Base-by-base conservation (phyloP, 2,888 invertebrate genomes). In the Drosophila formosana region DNA sequence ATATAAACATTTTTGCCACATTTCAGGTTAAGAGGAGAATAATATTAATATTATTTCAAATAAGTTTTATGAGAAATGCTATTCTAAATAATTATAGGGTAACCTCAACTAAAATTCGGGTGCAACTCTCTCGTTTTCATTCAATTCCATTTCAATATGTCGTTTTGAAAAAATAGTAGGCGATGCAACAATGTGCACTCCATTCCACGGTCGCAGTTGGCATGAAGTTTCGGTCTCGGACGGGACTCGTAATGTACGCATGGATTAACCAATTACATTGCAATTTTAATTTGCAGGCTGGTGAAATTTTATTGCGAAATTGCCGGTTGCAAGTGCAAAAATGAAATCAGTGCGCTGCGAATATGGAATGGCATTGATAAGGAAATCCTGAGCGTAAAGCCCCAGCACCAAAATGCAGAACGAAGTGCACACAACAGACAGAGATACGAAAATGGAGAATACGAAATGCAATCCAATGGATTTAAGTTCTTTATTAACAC, bases 191-290 rank as follows among this genome's bases (percentile, higher is more conserved):
- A 60, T 65, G 66, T 78, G 75, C 84, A 88, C 65, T 56, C 18
- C 18, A 18, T 18, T 18, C 18, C 18, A 18, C 18, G 18, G 18
- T 18, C 53, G 55, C 61, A 47, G 57, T 56, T 32, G 32, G 25
- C 32, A 9, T 49, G 45, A 62, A 70, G 58, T 60, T 45, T 69
- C 57, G 88, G 68, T 32, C 70, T 68, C 69, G 72, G 63, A 70
- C 69, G 72, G 63, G 65, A 70, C 72, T 64, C 81, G 80, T 89
- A 83, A 89, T 89, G 82, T 80, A 88, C 89, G 90, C 90, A 82
- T 90, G 91, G 89, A 91, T 91, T 91, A 91, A 91, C 91, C 91
- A 91, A 91, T 91, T 91, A 91, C 87, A 91, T 81, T 91, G 90
- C 90, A 91, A 91, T 91, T 91, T 91, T 91, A 91, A 91, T 91